Evolutionary conservation across 2,888 invertebrate genomes (phyloP).

Genomic region (Cephus pygmeus): DNA sequence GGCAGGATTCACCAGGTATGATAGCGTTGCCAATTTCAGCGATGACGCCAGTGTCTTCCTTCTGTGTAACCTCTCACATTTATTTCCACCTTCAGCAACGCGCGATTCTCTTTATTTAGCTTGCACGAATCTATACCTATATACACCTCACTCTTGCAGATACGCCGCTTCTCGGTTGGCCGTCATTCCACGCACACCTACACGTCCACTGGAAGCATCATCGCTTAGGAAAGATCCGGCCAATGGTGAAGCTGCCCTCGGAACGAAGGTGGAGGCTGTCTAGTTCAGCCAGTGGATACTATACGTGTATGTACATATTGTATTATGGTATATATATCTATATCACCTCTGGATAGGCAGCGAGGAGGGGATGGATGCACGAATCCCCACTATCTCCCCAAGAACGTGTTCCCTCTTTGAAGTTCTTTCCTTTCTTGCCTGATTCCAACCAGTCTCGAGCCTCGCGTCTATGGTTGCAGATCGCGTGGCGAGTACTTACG

Average conservation of each 20-base stretch:
- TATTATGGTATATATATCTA: not conserved
- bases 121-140: not conserved
- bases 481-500: constrained; percentile 23
- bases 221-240: not conserved
- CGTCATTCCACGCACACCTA: not conserved
- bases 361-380: not conserved
- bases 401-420: not conserved
- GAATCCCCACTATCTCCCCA: not conserved
- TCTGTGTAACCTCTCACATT: not conserved
- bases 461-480: constrained; percentile 55
- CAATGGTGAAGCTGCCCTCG: not conserved
- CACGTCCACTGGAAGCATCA: not conserved
- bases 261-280: not conserved
- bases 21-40: constrained; percentile 43
- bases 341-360: not conserved
- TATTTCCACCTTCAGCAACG: not conserved
- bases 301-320: not conserved
- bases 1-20: not conserved
- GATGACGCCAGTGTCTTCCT: constrained; percentile 50
- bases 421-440: constrained; percentile 5
- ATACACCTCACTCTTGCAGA: not conserved
- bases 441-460: constrained; percentile 52
- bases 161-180: not conserved
- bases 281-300: not conserved
- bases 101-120: not conserved